These are phyloP conservation scores for Cinara cedri DNA, from an alignment of 2,888 invertebrate species.

Conservation along the genomic window DNA sequence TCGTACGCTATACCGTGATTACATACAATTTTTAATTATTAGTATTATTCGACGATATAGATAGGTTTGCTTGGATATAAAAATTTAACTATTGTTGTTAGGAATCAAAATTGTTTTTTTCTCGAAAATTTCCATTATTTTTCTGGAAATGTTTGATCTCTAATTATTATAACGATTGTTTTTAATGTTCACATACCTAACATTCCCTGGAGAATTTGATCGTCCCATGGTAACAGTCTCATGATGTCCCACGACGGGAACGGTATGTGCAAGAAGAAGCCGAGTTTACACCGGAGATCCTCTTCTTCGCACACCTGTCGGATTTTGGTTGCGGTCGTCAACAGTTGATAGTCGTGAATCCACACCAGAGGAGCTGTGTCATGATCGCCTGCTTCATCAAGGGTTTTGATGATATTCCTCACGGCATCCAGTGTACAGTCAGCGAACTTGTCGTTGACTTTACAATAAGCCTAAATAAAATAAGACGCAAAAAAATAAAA, in stretches of 20 bases:
- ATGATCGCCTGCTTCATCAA: slow-evolving; percentile 61
- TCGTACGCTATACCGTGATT: slow-evolving; percentile 60
- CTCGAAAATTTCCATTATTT: too few relatives aligned
- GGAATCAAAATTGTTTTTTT: too few relatives aligned
- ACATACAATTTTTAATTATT: too few relatives aligned
- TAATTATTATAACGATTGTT: background rate
- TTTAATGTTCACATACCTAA: slow-evolving; percentile 61
- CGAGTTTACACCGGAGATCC: slow-evolving; percentile 63
- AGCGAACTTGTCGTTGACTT: slow-evolving; percentile 63
- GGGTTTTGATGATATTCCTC: slow-evolving; percentile 61
- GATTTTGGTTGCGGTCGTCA: slow-evolving; percentile 65
- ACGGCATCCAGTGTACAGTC: slow-evolving; percentile 62
- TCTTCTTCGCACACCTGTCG: slow-evolving; percentile 63
- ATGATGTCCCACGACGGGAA: slow-evolving; percentile 66
- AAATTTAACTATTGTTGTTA: too few relatives aligned
- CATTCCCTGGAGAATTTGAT: slow-evolving; percentile 65
- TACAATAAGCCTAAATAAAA: slow-evolving; percentile 62
- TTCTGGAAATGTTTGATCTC: too few relatives aligned
- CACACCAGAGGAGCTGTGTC: slow-evolving; percentile 64
- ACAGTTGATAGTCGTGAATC: slow-evolving; percentile 67
- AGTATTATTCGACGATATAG: too few relatives aligned
- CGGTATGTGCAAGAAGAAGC: slow-evolving; percentile 67
- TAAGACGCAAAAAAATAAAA: background rate
- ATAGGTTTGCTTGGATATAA: too few relatives aligned
- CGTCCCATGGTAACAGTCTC: slow-evolving; percentile 64